Conservation (phyloP, 2,797 vertebrate genomes). For the Hippocampus kuda region DNA sequence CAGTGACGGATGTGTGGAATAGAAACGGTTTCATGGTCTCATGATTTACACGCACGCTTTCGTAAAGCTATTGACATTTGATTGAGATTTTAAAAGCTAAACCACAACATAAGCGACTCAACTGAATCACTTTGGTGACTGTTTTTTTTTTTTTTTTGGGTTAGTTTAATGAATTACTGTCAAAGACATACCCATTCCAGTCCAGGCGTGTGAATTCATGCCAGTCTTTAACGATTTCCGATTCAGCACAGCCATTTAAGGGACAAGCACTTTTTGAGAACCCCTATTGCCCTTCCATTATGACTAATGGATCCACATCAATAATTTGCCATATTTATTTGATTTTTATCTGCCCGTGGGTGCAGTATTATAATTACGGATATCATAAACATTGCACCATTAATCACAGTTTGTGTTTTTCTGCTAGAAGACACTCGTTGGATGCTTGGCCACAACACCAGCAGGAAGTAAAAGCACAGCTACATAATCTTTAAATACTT, state of each 20-base stretch:
- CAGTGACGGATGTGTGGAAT: constrained; percentile 57
- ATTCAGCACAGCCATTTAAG: constrained; percentile 23
- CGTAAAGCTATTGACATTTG: constrained; percentile 32
- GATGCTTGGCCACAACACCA: neutral
- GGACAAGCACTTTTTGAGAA: constrained; percentile 16
- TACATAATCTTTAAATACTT: neutral
- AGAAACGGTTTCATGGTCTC: constrained; percentile 32
- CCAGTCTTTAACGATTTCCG: constrained; percentile 22
- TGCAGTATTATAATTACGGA: constrained; percentile 30
- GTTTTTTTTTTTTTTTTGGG: constrained; percentile 23
- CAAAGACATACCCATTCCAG: constrained; percentile 23
- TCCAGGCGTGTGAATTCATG: constrained; percentile 16
- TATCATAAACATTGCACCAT: constrained; percentile 23
- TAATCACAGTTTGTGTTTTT: constrained; percentile 17
- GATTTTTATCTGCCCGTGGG: constrained; percentile 25
- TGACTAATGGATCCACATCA: constrained; percentile 30
- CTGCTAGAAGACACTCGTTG: constrained; percentile 13
- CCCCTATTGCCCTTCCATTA: constrained; percentile 8
- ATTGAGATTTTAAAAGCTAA: constrained; percentile 23
- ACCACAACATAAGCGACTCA: constrained; percentile 24
- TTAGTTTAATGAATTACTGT: constrained; percentile 26
- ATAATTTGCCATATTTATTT: constrained; percentile 30
- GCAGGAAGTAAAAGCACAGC: neutral
- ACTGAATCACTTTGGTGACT: constrained; percentile 25
- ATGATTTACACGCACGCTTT: constrained; percentile 42